Conservation (phyloP, 2,797 vertebrate genomes). For the Sebastes matsubarae region DNA sequence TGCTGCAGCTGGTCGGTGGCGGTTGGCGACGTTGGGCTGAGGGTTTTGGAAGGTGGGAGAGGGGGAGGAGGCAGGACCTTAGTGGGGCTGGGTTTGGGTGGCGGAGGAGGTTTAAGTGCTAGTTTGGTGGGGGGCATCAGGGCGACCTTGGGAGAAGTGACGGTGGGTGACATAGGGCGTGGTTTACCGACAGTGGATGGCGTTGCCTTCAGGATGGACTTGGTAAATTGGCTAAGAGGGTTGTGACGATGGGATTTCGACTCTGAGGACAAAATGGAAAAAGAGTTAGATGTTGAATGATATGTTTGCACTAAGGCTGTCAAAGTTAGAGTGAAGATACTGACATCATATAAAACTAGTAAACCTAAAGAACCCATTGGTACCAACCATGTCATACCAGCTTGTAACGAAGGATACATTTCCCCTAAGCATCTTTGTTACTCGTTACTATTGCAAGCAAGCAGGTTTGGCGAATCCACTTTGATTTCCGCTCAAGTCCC, state of each 20-base stretch:
- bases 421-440: too few relatives aligned
- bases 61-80: constrained; percentile 41
- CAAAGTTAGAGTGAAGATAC: neutral
- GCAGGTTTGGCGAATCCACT: too few relatives aligned
- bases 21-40: neutral
- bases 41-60: constrained; percentile 53
- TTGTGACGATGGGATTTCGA: constrained; percentile 34
- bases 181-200: constrained; percentile 29
- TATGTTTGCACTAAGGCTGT: neutral
- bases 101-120: constrained; percentile 51
- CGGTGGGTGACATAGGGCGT: neutral
- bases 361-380: too few relatives aligned
- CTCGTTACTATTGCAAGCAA: too few relatives aligned
- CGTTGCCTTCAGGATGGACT: constrained; percentile 50
- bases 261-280: constrained; percentile 53
- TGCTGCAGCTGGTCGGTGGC: constrained; percentile 2
- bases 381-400: too few relatives aligned
- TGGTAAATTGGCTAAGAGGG: constrained; percentile 26
- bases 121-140: constrained; percentile 56
- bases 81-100: constrained; percentile 25
- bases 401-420: too few relatives aligned
- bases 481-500: too few relatives aligned
- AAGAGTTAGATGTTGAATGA: neutral
- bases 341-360: too few relatives aligned
- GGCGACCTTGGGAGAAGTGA: constrained; percentile 36